Base-by-base conservation (phyloP, 2,113 vertebrate genomes). In the rabbit (Oryctolagus cuniculus) region DNA sequence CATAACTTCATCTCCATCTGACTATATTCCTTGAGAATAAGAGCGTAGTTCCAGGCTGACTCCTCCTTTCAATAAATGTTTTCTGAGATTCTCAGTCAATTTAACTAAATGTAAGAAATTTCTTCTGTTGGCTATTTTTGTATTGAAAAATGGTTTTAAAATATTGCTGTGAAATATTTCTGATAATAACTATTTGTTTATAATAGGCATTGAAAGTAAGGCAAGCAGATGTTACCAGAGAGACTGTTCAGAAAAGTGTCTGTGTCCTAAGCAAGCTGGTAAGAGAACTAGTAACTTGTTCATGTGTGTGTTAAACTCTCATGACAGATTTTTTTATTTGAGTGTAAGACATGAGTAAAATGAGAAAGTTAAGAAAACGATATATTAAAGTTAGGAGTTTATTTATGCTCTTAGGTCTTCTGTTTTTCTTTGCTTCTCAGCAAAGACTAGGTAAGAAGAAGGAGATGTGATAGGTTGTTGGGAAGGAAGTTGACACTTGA, bases 191-290 rank as follows among this genome's bases (percentile, higher is more conserved):
- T 97, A 58, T 98, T 64, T 97, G 0, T 95, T 97, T 38, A 25
- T 96, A 66, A 83, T 96, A 99, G 99, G 98, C 98, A 29, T 97
- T 99, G 75, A 99, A 99, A 98, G 99, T 99, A 87, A 99, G 99
- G 9, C 99, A 99, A 98, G 99, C 99, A 13, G 99, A 99, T 90
- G 96, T 99, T 97, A 99, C 99, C 97, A 98, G 99, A 94, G 99
- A 99, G 98, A 99, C 99, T 0, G 99, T 99, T 64, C 99, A 99
- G 98, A 99, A 99, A 98, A 99, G 99, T 82, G 99, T 99, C 85
- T 99, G 99, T 97, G 99, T 99, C 96, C 98, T 99, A 96, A 99
- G 99, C 96, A 99, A 99, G 97, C 98, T 99, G 99, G 99, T 99
- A 99, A 99, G 99, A 99, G 97, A 98, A 64, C n/a, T 4, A 24